These are phyloP conservation scores for Clamator glandarius DNA, from an alignment of 2,797 vertebrate genomes.

Conservation along the genomic window DNA sequence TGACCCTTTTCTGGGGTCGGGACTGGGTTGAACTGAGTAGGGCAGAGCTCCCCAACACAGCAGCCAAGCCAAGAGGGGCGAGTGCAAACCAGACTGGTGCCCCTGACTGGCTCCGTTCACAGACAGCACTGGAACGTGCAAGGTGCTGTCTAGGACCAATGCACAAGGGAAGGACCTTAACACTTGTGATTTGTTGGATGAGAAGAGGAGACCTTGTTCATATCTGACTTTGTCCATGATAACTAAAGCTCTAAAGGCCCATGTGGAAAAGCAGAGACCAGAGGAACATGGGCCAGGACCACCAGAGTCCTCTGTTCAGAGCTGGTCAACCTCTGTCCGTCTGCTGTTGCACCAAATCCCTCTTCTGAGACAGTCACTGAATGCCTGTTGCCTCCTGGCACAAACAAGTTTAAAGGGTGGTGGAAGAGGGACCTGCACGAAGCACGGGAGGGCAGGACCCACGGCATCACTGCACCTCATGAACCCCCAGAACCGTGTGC, in stretches of 20 bases:
- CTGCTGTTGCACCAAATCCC: neutral
- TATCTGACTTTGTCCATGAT: neutral
- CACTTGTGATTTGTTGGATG: neutral
- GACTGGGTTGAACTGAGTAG: neutral
- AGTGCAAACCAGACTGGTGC: neutral
- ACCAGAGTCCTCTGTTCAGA: too few relatives aligned
- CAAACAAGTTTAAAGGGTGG: too few relatives aligned
- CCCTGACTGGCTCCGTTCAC: neutral
- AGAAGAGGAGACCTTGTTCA: neutral
- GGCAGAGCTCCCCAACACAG: neutral
- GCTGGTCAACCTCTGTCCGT: neutral
- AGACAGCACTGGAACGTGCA: neutral
- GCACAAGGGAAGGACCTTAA: neutral
- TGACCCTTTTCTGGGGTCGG: rapidly evolving
- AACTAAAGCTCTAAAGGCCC: neutral
- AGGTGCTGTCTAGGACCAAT: neutral
- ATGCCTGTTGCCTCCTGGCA: neutral
- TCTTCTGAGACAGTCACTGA: neutral
- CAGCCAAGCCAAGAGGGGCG: neutral
- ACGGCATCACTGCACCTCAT: too few relatives aligned
- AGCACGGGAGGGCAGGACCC: too few relatives aligned
- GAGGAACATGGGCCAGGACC: neutral
- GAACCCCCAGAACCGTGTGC: neutral
- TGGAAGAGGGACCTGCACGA: too few relatives aligned
- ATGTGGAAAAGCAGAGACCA: neutral